phyloP scores from a whole-genome alignment of 2,888 invertebrate species.

The Plagodis pulveraria region DNA sequence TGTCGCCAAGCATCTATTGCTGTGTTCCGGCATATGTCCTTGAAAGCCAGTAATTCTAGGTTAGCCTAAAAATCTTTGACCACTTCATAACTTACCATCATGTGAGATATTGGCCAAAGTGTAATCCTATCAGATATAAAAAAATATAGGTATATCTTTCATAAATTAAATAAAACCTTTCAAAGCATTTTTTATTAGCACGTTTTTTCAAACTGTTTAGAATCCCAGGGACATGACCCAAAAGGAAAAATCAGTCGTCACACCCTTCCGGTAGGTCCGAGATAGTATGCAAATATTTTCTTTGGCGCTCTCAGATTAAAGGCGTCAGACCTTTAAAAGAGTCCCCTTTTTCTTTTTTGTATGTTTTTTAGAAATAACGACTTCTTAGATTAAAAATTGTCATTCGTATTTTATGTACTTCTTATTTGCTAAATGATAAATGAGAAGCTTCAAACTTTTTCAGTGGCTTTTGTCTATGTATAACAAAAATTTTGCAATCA shows the following conservation, averaged over 20 bases:
- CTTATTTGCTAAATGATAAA: background rate
- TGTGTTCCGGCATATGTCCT: too few species aligned
- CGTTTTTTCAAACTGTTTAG: conserved; percentile 5
- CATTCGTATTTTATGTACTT: background rate
- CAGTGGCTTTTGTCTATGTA: too few species aligned
- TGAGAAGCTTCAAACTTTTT: too few species aligned
- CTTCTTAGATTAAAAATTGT: background rate
- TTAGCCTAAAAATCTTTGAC: too few species aligned
- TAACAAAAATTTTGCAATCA: too few species aligned
- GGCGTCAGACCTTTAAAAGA: conserved; percentile 23
- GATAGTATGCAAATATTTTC: conserved; percentile 41
- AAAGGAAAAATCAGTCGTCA: conserved; percentile 14
- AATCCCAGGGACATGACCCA: conserved; percentile 7
- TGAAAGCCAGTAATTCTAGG: too few species aligned
- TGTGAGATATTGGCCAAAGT: too few species aligned
- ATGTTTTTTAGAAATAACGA: conserved; percentile 14
- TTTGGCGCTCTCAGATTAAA: conserved; percentile 38
- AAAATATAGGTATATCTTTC: too few species aligned
- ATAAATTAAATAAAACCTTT: background rate
- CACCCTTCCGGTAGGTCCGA: conserved; percentile 20
- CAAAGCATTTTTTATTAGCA: background rate
- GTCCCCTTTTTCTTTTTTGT: conserved; percentile 21
- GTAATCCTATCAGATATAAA: too few species aligned
- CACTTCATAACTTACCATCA: too few species aligned
- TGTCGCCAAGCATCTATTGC: too few species aligned